phyloP scores from a whole-genome alignment of 1,140 invertebrate genomes.

The Cecropterus lyciades region DNA sequence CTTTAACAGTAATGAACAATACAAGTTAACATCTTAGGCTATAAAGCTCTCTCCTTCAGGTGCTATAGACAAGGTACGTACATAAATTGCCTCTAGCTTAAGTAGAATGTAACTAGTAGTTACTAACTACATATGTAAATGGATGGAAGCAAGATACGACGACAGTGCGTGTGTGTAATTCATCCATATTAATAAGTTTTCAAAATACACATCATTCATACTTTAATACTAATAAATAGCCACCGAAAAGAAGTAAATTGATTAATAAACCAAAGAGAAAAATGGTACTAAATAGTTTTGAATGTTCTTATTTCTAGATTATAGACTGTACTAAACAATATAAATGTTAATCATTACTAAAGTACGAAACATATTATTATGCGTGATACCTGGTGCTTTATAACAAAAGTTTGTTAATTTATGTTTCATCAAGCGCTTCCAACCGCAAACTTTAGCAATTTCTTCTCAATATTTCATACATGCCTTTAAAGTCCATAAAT shows the following conservation, averaged over 20 bases:
- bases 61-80: conserved; percentile 19
- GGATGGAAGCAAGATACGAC: neutral
- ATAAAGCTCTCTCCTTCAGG: conserved; percentile 17
- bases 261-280: too few species aligned
- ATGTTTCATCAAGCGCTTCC: conserved; percentile 40
- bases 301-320: too few species aligned
- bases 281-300: too few species aligned
- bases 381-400: conserved; percentile 15
- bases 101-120: neutral
- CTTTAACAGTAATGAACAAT: conserved; percentile 29
- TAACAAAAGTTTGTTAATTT: conserved; percentile 55
- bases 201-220: too few species aligned
- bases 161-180: too few species aligned
- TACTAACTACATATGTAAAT: too few species aligned
- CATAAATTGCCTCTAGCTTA: conserved; percentile 19
- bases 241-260: too few species aligned
- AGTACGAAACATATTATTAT: too few species aligned
- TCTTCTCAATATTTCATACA: conserved; percentile 20
- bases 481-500: conserved; percentile 5
- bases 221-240: too few species aligned
- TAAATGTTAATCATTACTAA: neutral
- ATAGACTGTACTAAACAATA: too few species aligned
- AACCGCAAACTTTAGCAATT: conserved; percentile 25
- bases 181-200: too few species aligned
- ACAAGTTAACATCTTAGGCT: conserved; percentile 13